Conservation (phyloP, 1,140 invertebrate species). For the Apis florea region DNA sequence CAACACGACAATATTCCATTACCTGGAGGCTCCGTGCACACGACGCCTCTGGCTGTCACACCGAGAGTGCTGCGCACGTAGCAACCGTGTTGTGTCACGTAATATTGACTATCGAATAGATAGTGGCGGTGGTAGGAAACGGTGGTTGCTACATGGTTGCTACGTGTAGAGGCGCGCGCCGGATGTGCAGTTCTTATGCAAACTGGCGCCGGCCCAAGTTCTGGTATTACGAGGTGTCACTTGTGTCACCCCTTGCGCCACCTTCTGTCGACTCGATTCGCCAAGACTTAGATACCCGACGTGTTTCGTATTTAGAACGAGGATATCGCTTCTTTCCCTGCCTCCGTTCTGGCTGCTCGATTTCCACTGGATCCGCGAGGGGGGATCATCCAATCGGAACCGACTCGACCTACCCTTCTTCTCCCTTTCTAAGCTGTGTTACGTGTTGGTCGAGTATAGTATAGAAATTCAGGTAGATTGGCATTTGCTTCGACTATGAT, state of each 20-base stretch:
- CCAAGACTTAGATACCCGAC: background rate
- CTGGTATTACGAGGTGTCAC: constrained; percentile 77
- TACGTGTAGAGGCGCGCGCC: constrained; percentile 58
- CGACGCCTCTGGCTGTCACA: constrained; percentile 36
- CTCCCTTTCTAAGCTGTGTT: no score
- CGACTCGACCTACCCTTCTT: background rate
- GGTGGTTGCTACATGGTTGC: constrained; percentile 47
- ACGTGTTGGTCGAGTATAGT: no score
- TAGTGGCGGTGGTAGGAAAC: constrained; percentile 52
- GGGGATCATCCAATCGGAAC: constrained; percentile 24
- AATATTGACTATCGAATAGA: constrained; percentile 70
- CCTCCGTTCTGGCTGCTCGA: no score
- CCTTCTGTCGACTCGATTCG: constrained; percentile 62
- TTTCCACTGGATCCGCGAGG: no score
- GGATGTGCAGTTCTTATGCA: constrained; percentile 77
- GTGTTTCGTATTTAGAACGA: constrained; percentile 53
- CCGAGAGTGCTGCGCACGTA: constrained; percentile 53
- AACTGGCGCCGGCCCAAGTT: constrained; percentile 76
- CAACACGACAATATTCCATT: constrained; percentile 61
- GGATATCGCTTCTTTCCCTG: no score
- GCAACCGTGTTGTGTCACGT: constrained; percentile 61
- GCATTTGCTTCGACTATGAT: no score
- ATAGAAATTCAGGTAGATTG: no score
- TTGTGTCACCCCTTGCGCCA: constrained; percentile 67
- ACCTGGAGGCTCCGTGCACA: constrained; percentile 32